A percentile compares a stretch with the other conserved stretches of the same genome.
phyloP scores from a whole-genome alignment of 2,888 invertebrate species.

The Ormyrus nitidulus region DNA sequence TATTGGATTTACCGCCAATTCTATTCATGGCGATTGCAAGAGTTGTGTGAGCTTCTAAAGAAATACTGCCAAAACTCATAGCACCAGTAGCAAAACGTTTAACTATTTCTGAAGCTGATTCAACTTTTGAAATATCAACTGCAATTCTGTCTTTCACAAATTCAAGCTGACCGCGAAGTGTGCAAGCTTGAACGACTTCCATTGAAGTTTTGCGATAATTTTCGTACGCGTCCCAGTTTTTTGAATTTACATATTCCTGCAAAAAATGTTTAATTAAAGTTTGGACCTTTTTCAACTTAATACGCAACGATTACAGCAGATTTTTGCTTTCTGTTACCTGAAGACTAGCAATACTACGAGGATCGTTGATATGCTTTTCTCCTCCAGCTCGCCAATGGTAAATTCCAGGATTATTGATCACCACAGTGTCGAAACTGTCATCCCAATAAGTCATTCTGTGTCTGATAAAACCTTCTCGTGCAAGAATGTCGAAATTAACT shows the following conservation, averaged over 20 bases:
- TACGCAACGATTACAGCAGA: background rate
- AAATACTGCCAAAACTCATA: conserved; percentile 98
- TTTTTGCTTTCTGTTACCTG: conserved; percentile 78
- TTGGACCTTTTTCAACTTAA: conserved; percentile 1
- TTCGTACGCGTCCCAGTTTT: conserved; percentile 89
- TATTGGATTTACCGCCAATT: conserved; percentile 98
- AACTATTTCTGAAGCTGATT: conserved; percentile 95
- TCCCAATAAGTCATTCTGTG: conserved; percentile 86
- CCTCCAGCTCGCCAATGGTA: conserved; percentile 99
- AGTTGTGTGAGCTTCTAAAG: conserved; percentile 95
- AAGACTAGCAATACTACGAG: conserved; percentile 84
- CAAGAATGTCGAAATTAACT: conserved; percentile 91
- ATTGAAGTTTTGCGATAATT: conserved; percentile 90
- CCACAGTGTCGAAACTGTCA: conserved; percentile 82
- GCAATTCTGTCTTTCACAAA: conserved; percentile 86
- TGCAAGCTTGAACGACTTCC: conserved; percentile 90
- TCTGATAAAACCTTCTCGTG: conserved; percentile 89
- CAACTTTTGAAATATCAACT: conserved; percentile 91
- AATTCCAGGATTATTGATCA: conserved; percentile 91
- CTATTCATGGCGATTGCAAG: conserved; percentile 98
- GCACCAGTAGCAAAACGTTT: conserved; percentile 94
- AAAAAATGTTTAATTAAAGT: conserved; percentile 9
- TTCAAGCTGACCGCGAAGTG: conserved; percentile 94
- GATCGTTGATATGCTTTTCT: conserved; percentile 98
- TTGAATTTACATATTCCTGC: conserved; percentile 91